Percentiles rank a stretch among this genome's conserved stretches.
Conservation (phyloP, 30 jellyfish, hydroid and myxozoan genomes). For the Mastigias papua region DNA sequence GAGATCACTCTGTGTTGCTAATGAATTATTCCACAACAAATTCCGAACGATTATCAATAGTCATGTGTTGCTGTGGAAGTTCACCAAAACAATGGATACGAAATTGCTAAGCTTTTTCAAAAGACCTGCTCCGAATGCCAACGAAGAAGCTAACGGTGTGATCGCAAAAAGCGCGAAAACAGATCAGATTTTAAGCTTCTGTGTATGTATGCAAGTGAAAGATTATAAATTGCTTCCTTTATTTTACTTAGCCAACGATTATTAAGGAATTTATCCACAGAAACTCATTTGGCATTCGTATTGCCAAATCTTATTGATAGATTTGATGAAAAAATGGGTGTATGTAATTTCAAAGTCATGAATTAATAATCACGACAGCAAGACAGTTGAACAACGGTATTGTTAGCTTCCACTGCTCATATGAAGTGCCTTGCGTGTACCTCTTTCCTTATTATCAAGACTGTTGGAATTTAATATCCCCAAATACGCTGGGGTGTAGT, state of each 20-base stretch:
- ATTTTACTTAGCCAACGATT: not conserved
- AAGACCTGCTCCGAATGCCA: slow-evolving; percentile 10
- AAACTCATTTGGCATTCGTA: not conserved
- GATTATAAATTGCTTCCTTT: not conserved
- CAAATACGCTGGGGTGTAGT: too few relatives aligned
- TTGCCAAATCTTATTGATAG: slow-evolving; percentile 13
- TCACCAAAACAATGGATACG: slow-evolving; percentile 8
- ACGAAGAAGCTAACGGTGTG: not conserved
- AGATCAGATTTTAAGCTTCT: not conserved
- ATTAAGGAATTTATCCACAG: not conserved
- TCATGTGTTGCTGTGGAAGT: slow-evolving; percentile 8
- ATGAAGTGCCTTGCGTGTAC: too few relatives aligned
- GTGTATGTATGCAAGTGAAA: not conserved
- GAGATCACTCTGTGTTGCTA: not conserved
- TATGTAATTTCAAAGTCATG: slow-evolving; percentile 1
- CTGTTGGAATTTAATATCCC: too few relatives aligned
- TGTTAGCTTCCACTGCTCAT: not conserved
- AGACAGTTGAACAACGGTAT: not conserved
- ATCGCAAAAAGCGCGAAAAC: not conserved
- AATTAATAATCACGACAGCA: not conserved
- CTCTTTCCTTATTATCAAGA: too few relatives aligned
- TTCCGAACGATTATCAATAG: not conserved
- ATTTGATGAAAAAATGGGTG: slow-evolving; percentile 15
- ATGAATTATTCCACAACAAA: slow-evolving; percentile 13
- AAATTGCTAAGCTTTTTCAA: not conserved